Evolutionary conservation across 2,888 invertebrate species (phyloP).

Genomic region (Rhamnusium bicolor): DNA sequence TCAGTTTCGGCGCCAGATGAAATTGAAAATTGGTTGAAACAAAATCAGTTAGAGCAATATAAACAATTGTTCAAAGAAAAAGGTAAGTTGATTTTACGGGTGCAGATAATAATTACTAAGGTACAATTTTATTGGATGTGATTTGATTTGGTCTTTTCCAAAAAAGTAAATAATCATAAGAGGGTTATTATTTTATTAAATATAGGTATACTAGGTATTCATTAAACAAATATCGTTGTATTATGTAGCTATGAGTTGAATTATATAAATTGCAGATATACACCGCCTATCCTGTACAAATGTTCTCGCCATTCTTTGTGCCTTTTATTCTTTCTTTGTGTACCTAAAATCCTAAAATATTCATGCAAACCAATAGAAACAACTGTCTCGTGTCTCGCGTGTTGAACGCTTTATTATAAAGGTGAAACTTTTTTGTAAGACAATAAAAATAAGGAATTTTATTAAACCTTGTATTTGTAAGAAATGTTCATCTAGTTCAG

Average conservation of each 20-base stretch:
- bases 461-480: no score
- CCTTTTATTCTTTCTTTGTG: not conserved
- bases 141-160: not conserved
- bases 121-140: conserved; percentile 21
- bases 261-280: not conserved
- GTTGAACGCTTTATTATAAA: no score
- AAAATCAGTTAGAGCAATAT: conserved; percentile 81
- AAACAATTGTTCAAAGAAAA: conserved; percentile 80
- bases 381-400: no score
- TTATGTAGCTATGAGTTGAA: not conserved
- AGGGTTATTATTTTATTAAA: not conserved
- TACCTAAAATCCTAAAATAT: no score
- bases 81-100: conserved; percentile 74
- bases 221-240: no score
- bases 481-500: no score
- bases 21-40: conserved; percentile 84
- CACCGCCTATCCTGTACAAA: not conserved
- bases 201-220: no score
- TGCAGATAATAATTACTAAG: not conserved
- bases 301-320: not conserved
- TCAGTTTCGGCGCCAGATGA: conserved; percentile 69
- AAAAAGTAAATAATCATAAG: not conserved
- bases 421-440: no score
- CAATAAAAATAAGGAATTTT: no score
- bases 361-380: no score